Base-by-base conservation (phyloP, 2,113 vertebrate genomes). In the Progne subis region DNA sequence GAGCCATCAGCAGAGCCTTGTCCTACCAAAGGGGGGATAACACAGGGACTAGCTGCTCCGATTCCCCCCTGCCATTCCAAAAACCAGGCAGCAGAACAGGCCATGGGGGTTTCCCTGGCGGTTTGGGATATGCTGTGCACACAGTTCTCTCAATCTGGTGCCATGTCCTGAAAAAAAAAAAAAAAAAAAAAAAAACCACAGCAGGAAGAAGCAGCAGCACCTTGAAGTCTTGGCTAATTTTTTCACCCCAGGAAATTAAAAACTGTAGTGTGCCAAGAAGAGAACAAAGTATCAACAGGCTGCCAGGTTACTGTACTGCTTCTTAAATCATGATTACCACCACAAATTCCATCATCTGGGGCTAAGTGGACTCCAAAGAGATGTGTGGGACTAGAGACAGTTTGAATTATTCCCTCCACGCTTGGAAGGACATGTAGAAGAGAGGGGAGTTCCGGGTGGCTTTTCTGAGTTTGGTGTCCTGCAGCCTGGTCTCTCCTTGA, bases 131-230 rank as follows among this genome's bases (percentile, higher is more conserved):
- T 1, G 4, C 8, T 18, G 28, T 23, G 41, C 46, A 41, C 25
- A 31, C 19, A 49, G 44, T 2, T 59, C n/a, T 49, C 6, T 1
- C 59, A 28, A 12, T 12, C 53, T 1, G 1, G 47, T 3, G 18
- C 47, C 49, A 25, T 0, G 0, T 70, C 59, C 79, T 39, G 17
- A 41, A 32, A 24, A 85, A 88, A 77, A 37, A 37, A 37, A 37
- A 37, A 37, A 37, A 41, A 32, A 24, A 81, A 88, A 77, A n/a
- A 37, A 7, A 37, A 37, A 7, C 37, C 43, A n/a, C 5, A 2
- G 0, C 2, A 57, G 74, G 26, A 72, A 63, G 82, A 9, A 80
- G 32, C 60, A 67, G 43, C 1, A 59, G 34, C 28, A 25, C 28
- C 24, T 24, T 4, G 5, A 63, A 53, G 25, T 39, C 47, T 67